Base-by-base conservation (phyloP, 1,140 invertebrate species). In the Eufriesea mexicana region DNA sequence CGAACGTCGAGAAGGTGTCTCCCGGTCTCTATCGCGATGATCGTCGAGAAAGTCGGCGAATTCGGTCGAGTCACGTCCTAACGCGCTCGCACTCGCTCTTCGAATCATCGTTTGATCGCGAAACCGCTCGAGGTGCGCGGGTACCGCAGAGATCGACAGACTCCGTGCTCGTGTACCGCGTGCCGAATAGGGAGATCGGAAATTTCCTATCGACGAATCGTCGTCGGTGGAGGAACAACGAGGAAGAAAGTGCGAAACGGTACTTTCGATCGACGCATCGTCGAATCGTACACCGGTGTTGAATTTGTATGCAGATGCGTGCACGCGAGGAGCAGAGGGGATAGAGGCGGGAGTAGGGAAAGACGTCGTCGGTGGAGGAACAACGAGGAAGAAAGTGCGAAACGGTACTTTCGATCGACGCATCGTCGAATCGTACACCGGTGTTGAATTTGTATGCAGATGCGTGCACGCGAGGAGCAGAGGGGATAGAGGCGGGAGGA, bases 391-490 rank as follows among this genome's bases (percentile, higher is more conserved):
- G 74, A 83, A 83, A 79, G 76, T 57, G 25, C 25, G 57, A n/a
- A 75, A 79, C 66, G 73, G 74, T 77, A 83, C 76, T 71, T 78
- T 75, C 61, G 79, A 75, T 66, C 49, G 72, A 28, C 42, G 70
- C 28, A 74, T 74, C 79, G 23, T 55, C n/a, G 59, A 25, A 49
- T 47, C 42, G 54, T 14, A 18, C 25, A 47, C 45, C 8, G 55
- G 16, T 23, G 49, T 23, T 28, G 79, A 81, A 75, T 75, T 57
- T 23, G 45, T 51, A 68, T 57, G 23, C 18, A 42, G 18, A 28
- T 67, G 78, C 79, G 67, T 55, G 71, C 47, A 77, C 64, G 47
- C 59, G 42, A 28, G 25, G 14, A 42, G 2, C 23, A 10, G 35
- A 5, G 45, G 8, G 49, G 23, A 47, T 16, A 20, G 5, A 55